Percentiles rank a stretch among this genome's conserved stretches.
phyloP scores from a whole-genome alignment of 30 jellyfish, hydroid and myxozoan species.

The Nemopilema nomurai region DNA sequence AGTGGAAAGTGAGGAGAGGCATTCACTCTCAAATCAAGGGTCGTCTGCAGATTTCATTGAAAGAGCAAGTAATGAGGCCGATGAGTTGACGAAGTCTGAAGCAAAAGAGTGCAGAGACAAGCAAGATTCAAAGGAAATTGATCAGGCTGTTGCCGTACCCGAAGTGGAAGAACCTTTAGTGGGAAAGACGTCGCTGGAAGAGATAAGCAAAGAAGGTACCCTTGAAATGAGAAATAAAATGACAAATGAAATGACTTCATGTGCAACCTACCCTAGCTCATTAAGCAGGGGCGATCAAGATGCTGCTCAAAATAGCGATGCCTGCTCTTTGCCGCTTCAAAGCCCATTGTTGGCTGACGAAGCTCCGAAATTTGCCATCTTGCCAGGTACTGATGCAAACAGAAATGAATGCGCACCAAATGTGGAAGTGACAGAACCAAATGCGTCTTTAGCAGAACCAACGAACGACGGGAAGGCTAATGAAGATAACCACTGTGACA shows the following conservation, averaged over 20 bases:
- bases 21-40: background rate
- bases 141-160: background rate
- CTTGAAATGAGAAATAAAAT: no score
- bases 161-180: background rate
- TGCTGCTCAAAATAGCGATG: no score
- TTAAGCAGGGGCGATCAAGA: no score
- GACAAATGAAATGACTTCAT: no score
- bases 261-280: no score
- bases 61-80: background rate
- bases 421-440: background rate
- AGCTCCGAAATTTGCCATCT: background rate
- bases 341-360: constrained; percentile 9
- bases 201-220: background rate
- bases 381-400: background rate
- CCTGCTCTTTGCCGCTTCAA: background rate
- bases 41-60: background rate
- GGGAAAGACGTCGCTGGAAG: background rate
- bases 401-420: background rate
- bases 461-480: background rate
- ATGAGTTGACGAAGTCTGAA: background rate
- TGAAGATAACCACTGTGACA: background rate
- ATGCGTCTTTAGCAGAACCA: background rate
- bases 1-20: background rate
- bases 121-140: background rate
- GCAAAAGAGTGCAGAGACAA: background rate